Percentiles rank a stretch among this genome's conserved stretches.
Evolutionary conservation across 2,113 vertebrate genomes (phyloP).

Genomic region (Cololabis saira): DNA sequence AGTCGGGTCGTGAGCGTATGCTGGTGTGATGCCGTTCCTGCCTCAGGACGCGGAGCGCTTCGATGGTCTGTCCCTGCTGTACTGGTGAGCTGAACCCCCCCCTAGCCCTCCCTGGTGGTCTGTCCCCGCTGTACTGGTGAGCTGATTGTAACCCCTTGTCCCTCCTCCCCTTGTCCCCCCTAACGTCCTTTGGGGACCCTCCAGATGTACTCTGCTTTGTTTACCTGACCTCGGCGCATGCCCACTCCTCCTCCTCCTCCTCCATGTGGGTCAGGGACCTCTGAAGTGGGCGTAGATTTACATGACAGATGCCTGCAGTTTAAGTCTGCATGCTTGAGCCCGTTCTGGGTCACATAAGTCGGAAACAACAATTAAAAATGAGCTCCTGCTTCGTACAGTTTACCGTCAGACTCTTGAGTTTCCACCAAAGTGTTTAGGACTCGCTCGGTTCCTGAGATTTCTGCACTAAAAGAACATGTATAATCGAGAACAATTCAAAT

Average conservation of each 20-base stretch:
- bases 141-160: no score
- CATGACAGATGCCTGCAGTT: slow-evolving; percentile 34
- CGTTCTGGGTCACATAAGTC: slow-evolving; percentile 30
- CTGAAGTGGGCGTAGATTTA: slow-evolving; percentile 25
- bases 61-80: slow-evolving; percentile 86
- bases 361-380: slow-evolving; percentile 12
- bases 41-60: slow-evolving; percentile 83
- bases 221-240: not conserved
- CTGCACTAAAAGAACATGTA: no score
- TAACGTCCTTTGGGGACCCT: not conserved
- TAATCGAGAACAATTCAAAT: no score
- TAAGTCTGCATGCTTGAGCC: slow-evolving; percentile 35
- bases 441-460: not conserved
- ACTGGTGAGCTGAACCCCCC: slow-evolving; percentile 80
- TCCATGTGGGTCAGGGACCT: slow-evolving; percentile 29
- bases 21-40: slow-evolving; percentile 80
- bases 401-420: no score
- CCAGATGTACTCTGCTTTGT: not conserved
- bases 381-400: no score
- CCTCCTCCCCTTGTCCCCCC: not conserved
- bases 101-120: not conserved
- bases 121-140: no score
- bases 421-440: not conserved
- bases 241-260: not conserved
- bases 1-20: not conserved